A percentile compares a stretch with the other conserved stretches of the same genome.
Conservation (phyloP, 2,888 invertebrate species). For the Lithophane socia region DNA sequence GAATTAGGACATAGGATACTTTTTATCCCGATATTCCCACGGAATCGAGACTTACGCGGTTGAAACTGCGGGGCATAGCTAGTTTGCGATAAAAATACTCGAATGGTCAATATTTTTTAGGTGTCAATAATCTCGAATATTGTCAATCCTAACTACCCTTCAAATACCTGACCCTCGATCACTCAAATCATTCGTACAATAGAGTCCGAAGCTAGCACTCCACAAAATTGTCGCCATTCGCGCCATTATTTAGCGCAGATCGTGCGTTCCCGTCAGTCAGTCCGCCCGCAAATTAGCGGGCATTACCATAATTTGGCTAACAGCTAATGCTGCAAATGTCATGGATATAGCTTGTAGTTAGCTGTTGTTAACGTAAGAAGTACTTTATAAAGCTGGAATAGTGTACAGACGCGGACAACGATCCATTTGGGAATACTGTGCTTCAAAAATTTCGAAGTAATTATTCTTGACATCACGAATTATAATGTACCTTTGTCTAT, state of each 20-base stretch:
- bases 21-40: too few relatives aligned
- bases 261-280: slow-evolving; percentile 25
- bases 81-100: background rate
- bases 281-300: slow-evolving; percentile 64
- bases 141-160: background rate
- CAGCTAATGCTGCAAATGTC: slow-evolving; percentile 51
- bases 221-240: slow-evolving; percentile 52
- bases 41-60: too few relatives aligned
- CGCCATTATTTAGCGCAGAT: slow-evolving; percentile 35
- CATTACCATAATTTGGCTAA: slow-evolving; percentile 68
- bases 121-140: background rate
- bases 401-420: background rate
- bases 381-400: background rate
- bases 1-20: too few relatives aligned
- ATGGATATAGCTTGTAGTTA: slow-evolving; percentile 31
- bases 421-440: background rate
- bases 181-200: slow-evolving; percentile 43
- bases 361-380: slow-evolving; percentile 1
- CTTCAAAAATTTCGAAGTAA: background rate
- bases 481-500: background rate
- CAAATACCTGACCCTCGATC: slow-evolving; percentile 22
- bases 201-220: slow-evolving; percentile 40
- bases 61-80: too few relatives aligned
- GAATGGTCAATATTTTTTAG: background rate
- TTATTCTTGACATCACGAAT: background rate